Evolutionary conservation across 2,797 vertebrate genomes (phyloP), one percentile per base, ranked within the genome.

Genomic region (Antennarius maculatus): DNA sequence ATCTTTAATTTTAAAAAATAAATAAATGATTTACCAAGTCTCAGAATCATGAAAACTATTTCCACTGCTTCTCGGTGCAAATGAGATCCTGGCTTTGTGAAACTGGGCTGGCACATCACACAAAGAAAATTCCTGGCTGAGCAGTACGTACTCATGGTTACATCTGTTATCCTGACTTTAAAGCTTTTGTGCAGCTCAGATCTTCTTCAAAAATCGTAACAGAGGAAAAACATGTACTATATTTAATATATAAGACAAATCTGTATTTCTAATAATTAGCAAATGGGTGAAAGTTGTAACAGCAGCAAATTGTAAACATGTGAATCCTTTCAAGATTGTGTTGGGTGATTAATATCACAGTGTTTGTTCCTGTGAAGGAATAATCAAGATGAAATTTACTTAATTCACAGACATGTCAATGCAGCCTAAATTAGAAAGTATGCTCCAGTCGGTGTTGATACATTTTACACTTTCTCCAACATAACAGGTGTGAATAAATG

Each of bases 401-500:
- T 15, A 43, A 45, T 58, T 52, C 23, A 23, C 23, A 23, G 23
- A 50, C 41, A 9, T 17, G 23, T 23, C 23, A 23, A 23, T 23
- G 42, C 53, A 56, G 27, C 53, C 41, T 41, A 16, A 34, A 80
- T 62, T 39, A 58, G 28, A 57, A 29, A 9, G 5, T 27, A 37
- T n/a, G 28, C 62, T 55, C 6, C 23, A 65, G n/a, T 9, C 16
- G 23, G 2, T 18, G 7, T 18, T 3, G 47, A 29, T 79, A 59
- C 28, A 54, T 50, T 78, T 64, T 27, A 66, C 54, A 57, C 49
- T 61, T 61, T 70, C 61, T 60, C 18, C 28, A 15, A 41, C 43
- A 54, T 55, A 58, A 62, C 79, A 74, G 70, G 66, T 73, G 74
- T 65, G 60, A 69, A 56, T 79, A 78, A 81, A 85, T 51, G 41